Base-by-base conservation (phyloP, 2,888 invertebrate species). In the Hirtodrosophila trivittata region DNA sequence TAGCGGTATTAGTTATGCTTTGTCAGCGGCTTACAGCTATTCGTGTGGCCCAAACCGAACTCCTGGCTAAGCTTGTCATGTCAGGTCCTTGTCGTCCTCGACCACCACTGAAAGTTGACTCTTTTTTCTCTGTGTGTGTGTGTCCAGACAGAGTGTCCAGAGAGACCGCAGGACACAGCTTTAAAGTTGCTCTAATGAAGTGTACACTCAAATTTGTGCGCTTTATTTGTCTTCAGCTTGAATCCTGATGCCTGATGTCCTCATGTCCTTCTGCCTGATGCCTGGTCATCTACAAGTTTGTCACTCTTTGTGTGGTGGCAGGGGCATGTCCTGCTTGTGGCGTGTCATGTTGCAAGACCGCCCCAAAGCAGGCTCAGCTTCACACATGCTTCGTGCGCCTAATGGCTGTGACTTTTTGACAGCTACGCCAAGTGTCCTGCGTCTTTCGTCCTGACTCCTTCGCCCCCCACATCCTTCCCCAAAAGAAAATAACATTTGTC, bases 391-490 rank as follows among this genome's bases (percentile, higher is more conserved):
- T 52, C 42, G 41, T 74, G 55, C 59, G 83, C 69, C 80, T 87
- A 86, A 81, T 87, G 87, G 86, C 67, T 86, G 67, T 86, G 84
- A 87, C 86, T 88, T 87, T 87, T 86, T 86, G 88, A 88, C 86
- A 86, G 80, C 80, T 56, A 47, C 51, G 49, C 46, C 51, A 73
- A 73, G 76, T 75, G 56, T 58, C 68, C 59, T 41, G 38, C 41
- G 28, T 38, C 55, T 47, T 18, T 9, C 21, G 33, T 64, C 66
- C 65, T 52, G 70, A 67, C 43, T 66, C 62, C 59, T 66, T 52
- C 65, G 63, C 57, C 50, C 60, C 25, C 4, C 18, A 7, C 28
- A 7, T 9, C 5, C 28, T n/a, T 28, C 1, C 18, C 2, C 10
- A 18, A 43, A 14, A 39, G 30, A 13, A 46, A 45, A 12, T 10